Base-by-base conservation (phyloP, 1,140 invertebrate species). In the Bradysia coprophila region DNA sequence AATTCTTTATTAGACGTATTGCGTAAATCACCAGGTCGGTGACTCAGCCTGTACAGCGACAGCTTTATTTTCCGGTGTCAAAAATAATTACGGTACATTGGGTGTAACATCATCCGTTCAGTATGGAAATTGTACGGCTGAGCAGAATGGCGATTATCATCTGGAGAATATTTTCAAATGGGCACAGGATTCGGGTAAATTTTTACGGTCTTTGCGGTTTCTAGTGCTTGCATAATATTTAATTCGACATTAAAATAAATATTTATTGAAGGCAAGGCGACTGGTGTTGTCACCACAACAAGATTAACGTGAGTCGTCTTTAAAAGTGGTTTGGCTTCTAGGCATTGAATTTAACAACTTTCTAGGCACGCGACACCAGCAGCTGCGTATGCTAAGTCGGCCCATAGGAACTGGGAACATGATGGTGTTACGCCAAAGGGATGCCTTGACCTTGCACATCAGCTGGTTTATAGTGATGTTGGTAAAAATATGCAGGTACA, bases 1-100 rank as follows among this genome's bases (percentile, higher is more conserved):
- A 85, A 49, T 67, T 33, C 53, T 85, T 5, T 66, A 73, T 0
- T 81, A 81, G 81, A 86, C 83, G 0, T 88, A 87, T 58, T 84
- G 76, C 53, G 66, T 80, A n/a, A n/a, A n/a, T n/a, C n/a, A n/a
- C n/a, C n/a, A n/a, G n/a, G n/a, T n/a, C n/a, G n/a, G n/a, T n/a
- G 84, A 89, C 56, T 81, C 77, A 0, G 81, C 81, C 0, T 69
- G 67, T 45, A 67, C 67, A 1, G 81, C 78, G 1, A 88, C 83
- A 0, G 81, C 84, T 0, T 80, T 81, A 47, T 63, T 88, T 2
- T 65, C 68, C 3, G 86, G 86, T 3, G 73, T 86, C 1, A 89
- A 89, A 60, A 72, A 72, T 1, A 83, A 84, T 49, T 70, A 68
- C 31, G 75, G 69, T 15, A 77, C 75, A 0, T 59, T 86, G 1